Base-by-base conservation (phyloP, 2,113 vertebrate species). In the Rhea americana region DNA sequence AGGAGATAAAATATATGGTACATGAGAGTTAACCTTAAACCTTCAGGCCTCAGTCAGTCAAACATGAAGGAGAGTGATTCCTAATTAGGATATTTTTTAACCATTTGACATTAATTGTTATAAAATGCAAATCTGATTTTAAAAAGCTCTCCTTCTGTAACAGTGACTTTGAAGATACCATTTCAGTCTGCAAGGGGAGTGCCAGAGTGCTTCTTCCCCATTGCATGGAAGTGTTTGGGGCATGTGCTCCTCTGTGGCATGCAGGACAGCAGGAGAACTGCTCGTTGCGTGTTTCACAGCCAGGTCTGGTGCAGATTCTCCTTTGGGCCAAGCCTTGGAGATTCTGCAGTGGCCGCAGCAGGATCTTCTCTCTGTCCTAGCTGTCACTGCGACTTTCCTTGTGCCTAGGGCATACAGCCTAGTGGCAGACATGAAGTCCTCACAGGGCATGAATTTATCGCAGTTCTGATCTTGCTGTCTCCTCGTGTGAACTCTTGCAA, bases 31-130 rank as follows among this genome's bases (percentile, higher is more conserved):
- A 55, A 76, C 83, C 88, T 88, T 65, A 82, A 88, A 59, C 90
- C 91, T 78, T 25, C 83, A 82, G 89, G 39, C 51, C 61, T 35
- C 0, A 4, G 70, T 70, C 83, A 76, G 56, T 62, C 71, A 70
- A 41, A n/a, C 0, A 5, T 21, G 53, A 66, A 66, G 47, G 59
- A 84, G 53, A 48, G 15, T 37, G 47, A 66, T 76, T 89, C 45
- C 58, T 89, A 87, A 94, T 89, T 56, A 92, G 73, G 53, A 41
- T 1, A 3, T 68, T 96, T 89, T 82, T 93, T 53, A 84, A 58
- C 22, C 56, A n/a, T 58, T n/a, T 53, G 91, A 88, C 58, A 10
- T 75, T 90, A 76, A 87, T 88, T 84, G 62, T 14, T 82, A 20
- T n/a, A 37, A 79, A 73, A 88, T 59, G 68, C 55, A 91, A 91